phyloP scores from a whole-genome alignment of 2,888 invertebrate species.

The Cantharis flavilabris region DNA sequence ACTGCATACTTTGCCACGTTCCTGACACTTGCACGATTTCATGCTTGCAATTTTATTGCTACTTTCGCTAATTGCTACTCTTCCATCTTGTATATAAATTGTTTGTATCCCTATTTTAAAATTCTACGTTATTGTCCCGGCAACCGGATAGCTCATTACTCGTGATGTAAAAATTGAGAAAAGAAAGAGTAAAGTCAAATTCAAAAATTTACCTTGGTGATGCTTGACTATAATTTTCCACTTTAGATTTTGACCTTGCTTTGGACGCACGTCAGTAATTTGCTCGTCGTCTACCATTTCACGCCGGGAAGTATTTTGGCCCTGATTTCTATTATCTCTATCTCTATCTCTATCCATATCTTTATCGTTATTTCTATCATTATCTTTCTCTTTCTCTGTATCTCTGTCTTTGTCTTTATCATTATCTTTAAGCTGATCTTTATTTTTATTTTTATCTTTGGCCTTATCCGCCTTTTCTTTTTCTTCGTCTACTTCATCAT shows the following conservation, averaged over 20 bases:
- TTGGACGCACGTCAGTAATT: conserved; percentile 22
- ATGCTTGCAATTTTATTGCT: neutral
- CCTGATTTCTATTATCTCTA: neutral
- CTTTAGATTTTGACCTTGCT: conserved; percentile 28
- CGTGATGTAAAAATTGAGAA: neutral
- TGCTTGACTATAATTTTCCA: conserved; percentile 40
- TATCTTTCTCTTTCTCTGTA: no score
- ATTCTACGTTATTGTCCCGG: neutral
- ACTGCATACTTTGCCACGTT: neutral
- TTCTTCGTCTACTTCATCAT: neutral
- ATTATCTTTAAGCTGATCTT: no score
- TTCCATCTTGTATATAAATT: neutral
- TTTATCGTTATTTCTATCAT: neutral
- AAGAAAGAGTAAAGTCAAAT: neutral
- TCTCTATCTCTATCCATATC: neutral
- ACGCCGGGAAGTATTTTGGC: neutral
- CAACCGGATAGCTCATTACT: neutral
- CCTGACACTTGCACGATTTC: neutral
- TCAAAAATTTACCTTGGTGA: conserved; percentile 21
- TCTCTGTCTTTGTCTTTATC: no score
- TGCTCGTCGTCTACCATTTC: conserved; percentile 12
- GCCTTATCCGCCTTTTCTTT: no score
- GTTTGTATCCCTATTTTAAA: neutral
- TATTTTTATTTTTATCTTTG: no score
- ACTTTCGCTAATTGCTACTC: neutral